Evolutionary conservation across 2,113 vertebrate species (phyloP).

Genomic region (Pluvialis apricaria): DNA sequence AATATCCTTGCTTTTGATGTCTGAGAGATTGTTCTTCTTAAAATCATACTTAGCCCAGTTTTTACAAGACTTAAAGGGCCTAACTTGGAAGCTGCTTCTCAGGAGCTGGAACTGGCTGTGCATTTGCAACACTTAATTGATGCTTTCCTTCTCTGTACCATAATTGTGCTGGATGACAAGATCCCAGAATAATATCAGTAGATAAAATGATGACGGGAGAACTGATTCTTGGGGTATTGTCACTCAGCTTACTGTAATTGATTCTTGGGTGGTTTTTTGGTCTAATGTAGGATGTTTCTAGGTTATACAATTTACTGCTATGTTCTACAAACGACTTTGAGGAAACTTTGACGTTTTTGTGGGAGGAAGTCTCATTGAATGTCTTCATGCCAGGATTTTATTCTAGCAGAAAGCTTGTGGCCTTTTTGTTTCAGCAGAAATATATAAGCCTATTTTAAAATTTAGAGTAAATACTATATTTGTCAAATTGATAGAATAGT

Average conservation of each 20-base stretch:
- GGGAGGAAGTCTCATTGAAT: neutral
- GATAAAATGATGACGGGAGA: neutral
- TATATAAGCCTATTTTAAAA: neutral
- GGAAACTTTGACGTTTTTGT: neutral
- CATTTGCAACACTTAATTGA: neutral
- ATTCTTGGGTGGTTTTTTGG: neutral
- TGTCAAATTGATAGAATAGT: neutral
- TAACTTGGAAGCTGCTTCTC: neutral
- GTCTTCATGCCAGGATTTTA: neutral
- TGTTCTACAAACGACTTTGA: neutral
- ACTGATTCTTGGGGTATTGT: neutral
- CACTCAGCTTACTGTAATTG: neutral
- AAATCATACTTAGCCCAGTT: neutral
- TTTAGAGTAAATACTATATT: neutral
- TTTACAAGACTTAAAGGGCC: neutral
- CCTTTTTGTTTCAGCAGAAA: neutral
- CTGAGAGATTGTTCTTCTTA: neutral
- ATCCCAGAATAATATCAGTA: neutral
- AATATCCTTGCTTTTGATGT: neutral
- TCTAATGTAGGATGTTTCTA: neutral
- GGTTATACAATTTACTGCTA: neutral
- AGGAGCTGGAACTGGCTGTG: neutral
- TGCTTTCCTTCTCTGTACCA: neutral
- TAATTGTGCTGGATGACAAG: neutral
- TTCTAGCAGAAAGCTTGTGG: neutral